Percentiles rank a stretch among this genome's conserved stretches.
Conservation (phyloP, 2,888 invertebrate genomes). For the Drosophila meridiana region DNA sequence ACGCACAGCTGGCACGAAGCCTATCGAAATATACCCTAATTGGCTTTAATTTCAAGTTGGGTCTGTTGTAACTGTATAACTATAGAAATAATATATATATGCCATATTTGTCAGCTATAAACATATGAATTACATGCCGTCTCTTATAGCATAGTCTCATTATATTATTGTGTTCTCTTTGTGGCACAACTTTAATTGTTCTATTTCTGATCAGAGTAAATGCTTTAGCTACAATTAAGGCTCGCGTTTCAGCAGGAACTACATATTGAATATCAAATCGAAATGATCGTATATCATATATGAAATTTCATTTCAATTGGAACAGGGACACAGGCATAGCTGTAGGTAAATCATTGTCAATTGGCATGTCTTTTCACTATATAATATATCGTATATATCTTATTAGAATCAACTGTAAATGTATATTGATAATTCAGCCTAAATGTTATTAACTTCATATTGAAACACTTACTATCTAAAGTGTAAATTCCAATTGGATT, state of each 20-base stretch:
- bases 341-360: neutral
- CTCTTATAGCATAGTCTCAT: neutral
- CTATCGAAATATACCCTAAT: neutral
- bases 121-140: neutral
- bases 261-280: neutral
- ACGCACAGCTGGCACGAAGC: constrained; percentile 2
- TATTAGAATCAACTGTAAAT: too few species aligned
- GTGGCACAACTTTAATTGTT: neutral
- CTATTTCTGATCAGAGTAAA: neutral
- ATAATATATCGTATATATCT: too few species aligned
- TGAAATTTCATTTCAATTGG: neutral
- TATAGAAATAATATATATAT: neutral
- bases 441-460: neutral
- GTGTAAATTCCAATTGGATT: neutral
- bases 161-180: neutral
- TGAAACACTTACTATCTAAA: neutral
- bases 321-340: accelerated
- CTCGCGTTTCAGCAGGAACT: neutral
- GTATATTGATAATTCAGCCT: neutral
- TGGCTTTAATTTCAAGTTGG: neutral
- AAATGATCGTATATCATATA: neutral
- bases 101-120: neutral
- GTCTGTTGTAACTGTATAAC: neutral
- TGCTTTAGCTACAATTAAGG: neutral
- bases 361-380: too few species aligned